Conservation (phyloP, 2,113 vertebrate genomes). For the Phaetusa simplex region DNA sequence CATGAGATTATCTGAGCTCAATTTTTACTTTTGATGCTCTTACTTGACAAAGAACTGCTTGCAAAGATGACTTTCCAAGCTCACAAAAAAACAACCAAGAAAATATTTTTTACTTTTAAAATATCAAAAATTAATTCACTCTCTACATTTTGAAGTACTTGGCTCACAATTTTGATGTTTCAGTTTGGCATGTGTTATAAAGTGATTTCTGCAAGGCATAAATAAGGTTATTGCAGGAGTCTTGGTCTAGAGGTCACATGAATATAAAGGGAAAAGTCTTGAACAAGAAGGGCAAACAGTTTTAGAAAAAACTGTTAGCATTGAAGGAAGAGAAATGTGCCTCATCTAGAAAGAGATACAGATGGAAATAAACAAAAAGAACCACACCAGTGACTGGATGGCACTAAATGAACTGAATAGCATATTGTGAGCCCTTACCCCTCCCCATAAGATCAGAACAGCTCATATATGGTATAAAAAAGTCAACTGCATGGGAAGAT, state of each 20-base stretch:
- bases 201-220: not conserved
- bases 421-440: not conserved
- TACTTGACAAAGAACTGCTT: not conserved
- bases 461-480: not conserved
- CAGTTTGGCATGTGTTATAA: not conserved
- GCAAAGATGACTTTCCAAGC: not conserved
- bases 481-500: not conserved
- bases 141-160: not conserved
- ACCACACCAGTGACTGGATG: not conserved
- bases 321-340: not conserved
- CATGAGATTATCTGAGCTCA: not conserved
- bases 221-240: not conserved
- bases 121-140: not conserved
- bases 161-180: not conserved
- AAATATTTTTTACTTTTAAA: not conserved
- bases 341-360: not conserved
- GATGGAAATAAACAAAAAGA: not conserved
- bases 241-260: not conserved
- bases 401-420: not conserved
- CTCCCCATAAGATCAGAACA: not conserved
- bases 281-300: not conserved
- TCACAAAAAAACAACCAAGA: not conserved
- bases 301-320: not conserved
- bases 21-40: not conserved
- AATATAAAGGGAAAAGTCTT: not conserved